phyloP scores from a whole-genome alignment of 2,113 vertebrate species.

The Jacana jacana region DNA sequence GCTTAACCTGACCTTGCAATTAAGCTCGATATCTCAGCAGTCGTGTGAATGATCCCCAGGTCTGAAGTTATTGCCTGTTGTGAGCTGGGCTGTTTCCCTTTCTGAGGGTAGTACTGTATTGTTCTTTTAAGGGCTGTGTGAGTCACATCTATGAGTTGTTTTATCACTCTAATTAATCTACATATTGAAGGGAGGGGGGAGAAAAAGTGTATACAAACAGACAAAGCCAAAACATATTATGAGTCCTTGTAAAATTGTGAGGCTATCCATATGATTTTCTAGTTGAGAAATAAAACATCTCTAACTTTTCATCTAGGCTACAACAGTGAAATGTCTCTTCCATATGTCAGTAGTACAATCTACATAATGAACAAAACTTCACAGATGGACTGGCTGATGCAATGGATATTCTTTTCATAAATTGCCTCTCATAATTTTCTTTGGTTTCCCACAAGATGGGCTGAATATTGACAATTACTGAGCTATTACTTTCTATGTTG shows the following conservation, averaged over 20 bases:
- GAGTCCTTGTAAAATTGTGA: background rate
- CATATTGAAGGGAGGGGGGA: background rate
- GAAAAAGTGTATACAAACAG: background rate
- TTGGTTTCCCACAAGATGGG: background rate
- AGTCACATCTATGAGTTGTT: constrained; percentile 12
- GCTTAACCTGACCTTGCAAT: constrained; percentile 23
- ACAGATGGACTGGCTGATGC: constrained; percentile 25
- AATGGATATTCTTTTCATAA: background rate
- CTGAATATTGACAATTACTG: constrained; percentile 8
- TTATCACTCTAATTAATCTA: constrained; percentile 26
- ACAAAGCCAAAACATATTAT: background rate
- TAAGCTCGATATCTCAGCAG: constrained; percentile 17
- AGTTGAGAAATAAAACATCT: background rate
- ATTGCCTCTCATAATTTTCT: background rate
- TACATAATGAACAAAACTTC: background rate
- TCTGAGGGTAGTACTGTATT: constrained; percentile 6
- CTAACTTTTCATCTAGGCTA: background rate
- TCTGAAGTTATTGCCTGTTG: constrained; percentile 15
- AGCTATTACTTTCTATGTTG: constrained; percentile 29
- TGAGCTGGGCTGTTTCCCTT: constrained; percentile 5
- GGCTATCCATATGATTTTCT: background rate
- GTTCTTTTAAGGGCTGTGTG: constrained; percentile 8
- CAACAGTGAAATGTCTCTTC: background rate
- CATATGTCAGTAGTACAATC: constrained; percentile 1
- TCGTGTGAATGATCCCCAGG: constrained; percentile 16